Evolutionary conservation across 1,140 invertebrate species (phyloP), one percentile per base, ranked within the genome.

Genomic region (Penaeus vannamei): DNA sequence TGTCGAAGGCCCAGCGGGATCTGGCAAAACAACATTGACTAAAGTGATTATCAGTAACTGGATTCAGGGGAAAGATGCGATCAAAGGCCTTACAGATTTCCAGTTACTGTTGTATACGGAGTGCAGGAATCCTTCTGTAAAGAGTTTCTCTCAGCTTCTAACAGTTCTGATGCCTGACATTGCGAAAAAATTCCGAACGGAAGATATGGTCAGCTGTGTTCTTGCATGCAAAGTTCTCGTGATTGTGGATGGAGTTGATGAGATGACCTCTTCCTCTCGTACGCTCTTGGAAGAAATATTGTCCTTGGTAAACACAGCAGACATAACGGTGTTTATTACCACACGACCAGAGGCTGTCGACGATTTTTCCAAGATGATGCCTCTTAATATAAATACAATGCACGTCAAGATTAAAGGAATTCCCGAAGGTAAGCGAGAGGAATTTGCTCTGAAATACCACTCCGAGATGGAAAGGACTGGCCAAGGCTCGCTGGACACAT

Each of bases 301-400:
- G 20, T n/a, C 22, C 61, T 23, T 86, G 3, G 61, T 36, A 26
- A 14, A 23, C 5, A 60, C 32, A 22, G 42, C 20, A n/a, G 32
- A 62, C 29, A 42, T 62, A 36, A 36, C 72, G 17, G n/a, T 86
- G 22, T 17, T 86, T 29, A 80, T 72, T 72, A 86, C 85, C 14
- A 61, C 72, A 20, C 62, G 85, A 26, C 85, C 85, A 12, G 85
- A 86, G 29, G 61, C 23, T 19, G 60, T 86, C 1, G 36, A 42
- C 3, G 85, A 86, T 60, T 86, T 61, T 23, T 86, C 26, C 85
- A 86, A 86, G 46, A 80, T 86, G 53, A n/a, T 79, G 32, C 60
- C 85, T 46, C 2, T 17, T 22, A 32, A 14, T 20, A 29, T 62
- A 12, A 64, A 62, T 53, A 32, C 36, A 1, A 23, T 32, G 7